These are phyloP conservation scores for Temnothorax longispinosus DNA, from an alignment of 1,140 invertebrate genomes.

Conservation along the genomic window DNA sequence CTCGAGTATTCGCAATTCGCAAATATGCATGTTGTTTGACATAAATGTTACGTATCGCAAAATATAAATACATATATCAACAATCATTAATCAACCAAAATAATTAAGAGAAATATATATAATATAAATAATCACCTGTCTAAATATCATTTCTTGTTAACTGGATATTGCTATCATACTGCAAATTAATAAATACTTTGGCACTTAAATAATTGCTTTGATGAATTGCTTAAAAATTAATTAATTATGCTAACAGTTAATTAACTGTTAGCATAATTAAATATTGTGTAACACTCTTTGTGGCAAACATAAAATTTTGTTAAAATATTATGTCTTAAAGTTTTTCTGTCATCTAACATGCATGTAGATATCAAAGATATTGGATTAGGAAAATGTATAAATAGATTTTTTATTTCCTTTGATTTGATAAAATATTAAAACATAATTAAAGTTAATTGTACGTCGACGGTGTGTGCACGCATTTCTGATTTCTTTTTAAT, in stretches of 20 bases:
- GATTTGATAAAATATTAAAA: neutral
- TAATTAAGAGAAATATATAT: neutral
- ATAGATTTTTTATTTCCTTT: too few relatives aligned
- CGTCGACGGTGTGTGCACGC: neutral
- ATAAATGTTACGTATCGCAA: neutral
- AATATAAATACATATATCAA: neutral
- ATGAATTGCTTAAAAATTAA: neutral
- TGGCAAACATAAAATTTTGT: neutral
- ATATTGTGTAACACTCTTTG: neutral
- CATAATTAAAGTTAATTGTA: neutral
- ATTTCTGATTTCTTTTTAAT: neutral
- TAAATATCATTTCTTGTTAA: constrained; percentile 6
- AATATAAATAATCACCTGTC: neutral
- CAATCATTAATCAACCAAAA: neutral
- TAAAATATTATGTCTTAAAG: neutral
- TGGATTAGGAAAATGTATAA: too few relatives aligned
- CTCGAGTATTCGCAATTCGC: neutral
- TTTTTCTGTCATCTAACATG: neutral
- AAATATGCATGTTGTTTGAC: neutral
- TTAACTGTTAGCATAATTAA: neutral
- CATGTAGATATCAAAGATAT: neutral
- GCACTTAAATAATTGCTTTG: neutral
- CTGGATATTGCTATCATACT: neutral
- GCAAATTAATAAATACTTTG: neutral
- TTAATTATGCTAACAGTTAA: neutral